Evolutionary conservation across 1,140 invertebrate species (phyloP).

Genomic region (Teleopsis dalmanni): DNA sequence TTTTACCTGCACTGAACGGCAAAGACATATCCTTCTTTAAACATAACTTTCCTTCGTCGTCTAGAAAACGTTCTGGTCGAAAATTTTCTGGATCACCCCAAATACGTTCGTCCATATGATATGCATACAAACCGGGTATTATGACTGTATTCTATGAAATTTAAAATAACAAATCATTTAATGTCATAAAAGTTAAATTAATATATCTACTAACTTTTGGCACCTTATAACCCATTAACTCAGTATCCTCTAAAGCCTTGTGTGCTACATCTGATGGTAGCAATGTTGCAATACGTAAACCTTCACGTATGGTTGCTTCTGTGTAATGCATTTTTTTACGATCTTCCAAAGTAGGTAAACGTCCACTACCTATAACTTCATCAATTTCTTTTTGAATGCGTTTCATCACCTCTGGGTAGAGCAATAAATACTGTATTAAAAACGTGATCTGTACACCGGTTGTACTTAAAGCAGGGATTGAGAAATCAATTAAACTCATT

Average conservation of each 20-base stretch:
- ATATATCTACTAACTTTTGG: conserved; percentile 44
- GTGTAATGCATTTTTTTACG: conserved; percentile 51
- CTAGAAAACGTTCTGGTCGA: conserved; percentile 54
- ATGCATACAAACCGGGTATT: conserved; percentile 46
- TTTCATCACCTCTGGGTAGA: conserved; percentile 56
- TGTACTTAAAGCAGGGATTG: conserved; percentile 50
- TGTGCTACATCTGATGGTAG: conserved; percentile 52
- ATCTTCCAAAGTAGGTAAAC: conserved; percentile 57
- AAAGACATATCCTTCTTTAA: conserved; percentile 44
- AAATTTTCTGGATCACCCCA: conserved; percentile 67
- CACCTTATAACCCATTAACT: conserved; percentile 47
- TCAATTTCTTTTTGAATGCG: conserved; percentile 63
- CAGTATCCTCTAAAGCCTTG: conserved; percentile 41
- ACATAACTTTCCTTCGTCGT: conserved; percentile 22
- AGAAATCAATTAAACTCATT: conserved; percentile 50
- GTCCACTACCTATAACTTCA: conserved; percentile 55
- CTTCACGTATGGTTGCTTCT: conserved; percentile 53
- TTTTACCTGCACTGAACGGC: conserved; percentile 52
- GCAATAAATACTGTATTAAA: conserved; percentile 54
- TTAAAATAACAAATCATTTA: too few species aligned
- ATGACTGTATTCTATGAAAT: conserved; percentile 45
- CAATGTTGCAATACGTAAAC: conserved; percentile 49
- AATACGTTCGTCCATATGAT: conserved; percentile 50
- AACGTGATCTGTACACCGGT: conserved; percentile 46
- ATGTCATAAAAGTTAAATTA: background rate